phyloP scores from a whole-genome alignment of 2,888 invertebrate genomes.

The Homarus gammarus region DNA sequence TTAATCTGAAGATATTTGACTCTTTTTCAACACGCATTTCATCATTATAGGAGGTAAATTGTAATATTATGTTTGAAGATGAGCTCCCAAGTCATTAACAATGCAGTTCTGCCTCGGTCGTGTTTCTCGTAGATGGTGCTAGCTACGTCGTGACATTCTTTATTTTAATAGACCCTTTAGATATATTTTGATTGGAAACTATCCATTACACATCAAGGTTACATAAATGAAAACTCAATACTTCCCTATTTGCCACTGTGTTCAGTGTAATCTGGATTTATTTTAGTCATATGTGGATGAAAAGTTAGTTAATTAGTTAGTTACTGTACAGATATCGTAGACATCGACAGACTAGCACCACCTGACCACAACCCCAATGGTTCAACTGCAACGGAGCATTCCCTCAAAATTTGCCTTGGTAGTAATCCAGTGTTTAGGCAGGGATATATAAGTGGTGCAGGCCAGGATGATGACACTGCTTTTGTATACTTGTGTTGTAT shows the following conservation, averaged over 20 bases:
- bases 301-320: too few species aligned
- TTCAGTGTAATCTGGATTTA: too few species aligned
- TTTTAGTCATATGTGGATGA: too few species aligned
- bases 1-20: too few species aligned
- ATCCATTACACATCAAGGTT: too few species aligned
- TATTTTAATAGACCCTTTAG: too few species aligned
- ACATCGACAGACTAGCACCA: conserved; percentile 19
- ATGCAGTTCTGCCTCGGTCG: neutral
- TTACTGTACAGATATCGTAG: too few species aligned
- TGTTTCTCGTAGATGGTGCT: neutral
- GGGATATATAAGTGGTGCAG: conserved; percentile 18
- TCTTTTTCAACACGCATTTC: too few species aligned
- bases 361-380: neutral
- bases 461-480: conserved; percentile 6
- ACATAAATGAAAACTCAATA: too few species aligned
- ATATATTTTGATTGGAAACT: too few species aligned
- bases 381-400: conserved; percentile 7
- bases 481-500: conserved; percentile 6
- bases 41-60: neutral
- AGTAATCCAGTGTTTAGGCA: conserved; percentile 17
- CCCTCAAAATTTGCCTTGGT: conserved; percentile 2
- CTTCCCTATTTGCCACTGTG: too few species aligned
- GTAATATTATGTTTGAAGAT: conserved; percentile 24
- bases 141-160: too few species aligned
- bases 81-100: conserved; percentile 4